These are phyloP conservation scores for Phaethon lepturus DNA, from an alignment of 2,113 vertebrate genomes.

Conservation along the genomic window DNA sequence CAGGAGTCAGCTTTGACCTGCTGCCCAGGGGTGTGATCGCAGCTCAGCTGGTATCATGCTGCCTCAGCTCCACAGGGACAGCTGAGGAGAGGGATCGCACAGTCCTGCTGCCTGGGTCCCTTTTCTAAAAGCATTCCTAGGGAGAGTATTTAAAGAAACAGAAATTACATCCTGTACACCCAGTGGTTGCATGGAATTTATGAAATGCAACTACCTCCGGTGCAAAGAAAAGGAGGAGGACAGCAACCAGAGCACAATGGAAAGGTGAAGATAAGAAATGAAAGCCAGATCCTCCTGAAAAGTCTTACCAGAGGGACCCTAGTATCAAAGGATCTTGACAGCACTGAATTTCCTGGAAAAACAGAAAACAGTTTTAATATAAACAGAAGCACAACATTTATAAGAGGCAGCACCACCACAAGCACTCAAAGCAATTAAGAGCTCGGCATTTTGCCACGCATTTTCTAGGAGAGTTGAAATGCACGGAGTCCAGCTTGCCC, in stretches of 20 bases:
- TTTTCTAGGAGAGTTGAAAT: neutral
- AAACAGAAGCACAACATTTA: neutral
- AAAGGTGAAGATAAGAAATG: neutral
- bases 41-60: neutral
- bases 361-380: fast-evolving
- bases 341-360: neutral
- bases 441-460: neutral
- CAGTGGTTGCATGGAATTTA: fast-evolving
- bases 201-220: neutral
- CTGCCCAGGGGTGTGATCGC: neutral
- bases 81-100: neutral
- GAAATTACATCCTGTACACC: neutral
- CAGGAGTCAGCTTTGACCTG: neutral
- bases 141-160: neutral
- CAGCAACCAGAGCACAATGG: fast-evolving
- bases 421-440: neutral
- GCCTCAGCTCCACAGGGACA: neutral
- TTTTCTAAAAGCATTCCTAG: neutral
- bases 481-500: neutral
- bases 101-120: neutral
- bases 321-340: neutral
- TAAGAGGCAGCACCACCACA: neutral
- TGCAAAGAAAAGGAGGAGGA: neutral
- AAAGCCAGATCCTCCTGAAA: neutral
- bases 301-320: neutral